Evolutionary conservation across 2,797 vertebrate species (phyloP).

Genomic region (Columba guinea): DNA sequence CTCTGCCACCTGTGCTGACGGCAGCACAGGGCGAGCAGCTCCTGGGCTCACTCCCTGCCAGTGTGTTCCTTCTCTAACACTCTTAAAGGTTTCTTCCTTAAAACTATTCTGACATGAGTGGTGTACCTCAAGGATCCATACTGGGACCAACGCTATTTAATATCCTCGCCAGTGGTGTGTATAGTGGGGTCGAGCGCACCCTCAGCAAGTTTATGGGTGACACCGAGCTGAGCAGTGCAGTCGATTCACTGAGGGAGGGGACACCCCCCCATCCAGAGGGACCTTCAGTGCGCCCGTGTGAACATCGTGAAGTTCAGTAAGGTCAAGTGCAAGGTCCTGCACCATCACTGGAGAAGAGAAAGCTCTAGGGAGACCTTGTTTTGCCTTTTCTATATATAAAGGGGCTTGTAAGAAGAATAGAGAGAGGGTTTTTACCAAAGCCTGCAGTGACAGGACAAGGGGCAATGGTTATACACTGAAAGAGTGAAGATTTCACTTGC

Average conservation of each 20-base stretch:
- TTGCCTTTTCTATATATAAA: neutral
- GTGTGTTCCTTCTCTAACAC: neutral
- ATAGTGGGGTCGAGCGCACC: neutral
- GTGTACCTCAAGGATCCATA: neutral
- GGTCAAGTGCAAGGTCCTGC: neutral
- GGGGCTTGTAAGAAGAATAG: neutral
- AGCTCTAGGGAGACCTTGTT: accelerated
- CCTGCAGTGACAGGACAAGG: neutral
- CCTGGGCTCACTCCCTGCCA: neutral
- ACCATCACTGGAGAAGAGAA: neutral
- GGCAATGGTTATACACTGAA: neutral
- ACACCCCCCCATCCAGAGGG: neutral
- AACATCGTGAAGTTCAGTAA: neutral
- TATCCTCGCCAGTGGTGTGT: neutral
- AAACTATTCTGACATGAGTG: neutral
- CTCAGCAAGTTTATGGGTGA: neutral
- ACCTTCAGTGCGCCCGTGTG: neutral
- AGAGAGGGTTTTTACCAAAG: neutral
- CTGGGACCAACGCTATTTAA: neutral
- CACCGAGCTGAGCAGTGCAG: neutral
- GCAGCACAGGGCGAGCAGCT: neutral
- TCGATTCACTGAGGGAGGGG: neutral
- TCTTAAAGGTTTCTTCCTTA: neutral
- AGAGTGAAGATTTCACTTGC: neutral
- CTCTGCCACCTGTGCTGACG: too few species aligned